phyloP scores from a whole-genome alignment of 2,797 vertebrate species.

The Halcyon badia region DNA sequence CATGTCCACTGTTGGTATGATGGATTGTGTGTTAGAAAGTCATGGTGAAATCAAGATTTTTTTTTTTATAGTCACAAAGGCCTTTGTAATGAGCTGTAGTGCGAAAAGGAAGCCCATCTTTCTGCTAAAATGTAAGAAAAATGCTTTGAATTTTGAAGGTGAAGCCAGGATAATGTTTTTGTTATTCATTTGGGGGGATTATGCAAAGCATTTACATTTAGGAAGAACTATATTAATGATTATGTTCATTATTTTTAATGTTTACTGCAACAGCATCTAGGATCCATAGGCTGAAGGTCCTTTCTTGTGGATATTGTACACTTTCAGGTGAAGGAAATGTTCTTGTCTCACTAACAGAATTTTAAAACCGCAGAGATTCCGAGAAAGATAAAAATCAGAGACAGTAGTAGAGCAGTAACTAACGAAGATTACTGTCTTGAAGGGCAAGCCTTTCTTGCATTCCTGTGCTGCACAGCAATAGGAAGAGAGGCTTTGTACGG shows the following conservation, averaged over 20 bases:
- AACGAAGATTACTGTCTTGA: background rate
- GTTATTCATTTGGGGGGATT: background rate
- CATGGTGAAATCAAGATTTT: background rate
- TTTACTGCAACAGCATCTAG: background rate
- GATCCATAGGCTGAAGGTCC: background rate
- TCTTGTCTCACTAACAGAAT: background rate
- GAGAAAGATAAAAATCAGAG: background rate
- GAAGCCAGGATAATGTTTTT: background rate
- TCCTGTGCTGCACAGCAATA: background rate
- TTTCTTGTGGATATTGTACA: background rate
- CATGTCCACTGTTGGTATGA: background rate
- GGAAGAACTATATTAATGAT: background rate
- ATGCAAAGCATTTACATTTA: background rate
- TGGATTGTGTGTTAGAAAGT: background rate
- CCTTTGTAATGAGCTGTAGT: background rate
- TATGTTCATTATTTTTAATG: background rate
- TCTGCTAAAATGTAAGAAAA: background rate
- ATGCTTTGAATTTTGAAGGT: background rate
- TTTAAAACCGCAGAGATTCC: background rate
- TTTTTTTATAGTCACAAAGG: background rate
- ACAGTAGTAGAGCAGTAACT: background rate
- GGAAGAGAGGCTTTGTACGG: background rate
- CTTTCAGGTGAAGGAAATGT: background rate
- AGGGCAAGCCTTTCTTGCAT: background rate
- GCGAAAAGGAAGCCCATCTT: background rate